Conservation (phyloP, 2,113 vertebrate genomes). For the Morone chrysops region DNA sequence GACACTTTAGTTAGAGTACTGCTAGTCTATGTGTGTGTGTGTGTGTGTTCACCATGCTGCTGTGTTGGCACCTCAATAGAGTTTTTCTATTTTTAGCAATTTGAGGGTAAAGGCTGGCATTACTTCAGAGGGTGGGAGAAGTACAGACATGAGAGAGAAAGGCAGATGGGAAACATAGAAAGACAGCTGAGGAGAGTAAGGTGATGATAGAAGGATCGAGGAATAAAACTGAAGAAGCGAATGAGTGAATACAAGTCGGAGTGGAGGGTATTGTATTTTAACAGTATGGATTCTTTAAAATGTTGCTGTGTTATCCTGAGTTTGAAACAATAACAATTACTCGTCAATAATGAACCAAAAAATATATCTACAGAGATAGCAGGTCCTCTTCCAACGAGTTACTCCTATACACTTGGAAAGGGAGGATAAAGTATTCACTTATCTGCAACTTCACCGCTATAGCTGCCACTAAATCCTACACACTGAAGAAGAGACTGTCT, state of each 20-base stretch:
- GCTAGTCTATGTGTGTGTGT: too few relatives aligned
- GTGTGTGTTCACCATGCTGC: not conserved
- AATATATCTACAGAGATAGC: too few relatives aligned
- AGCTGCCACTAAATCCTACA: too few relatives aligned
- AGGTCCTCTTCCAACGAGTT: too few relatives aligned
- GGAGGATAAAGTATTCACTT: too few relatives aligned
- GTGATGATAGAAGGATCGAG: not conserved
- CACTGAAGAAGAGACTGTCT: too few relatives aligned
- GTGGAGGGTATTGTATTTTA: not conserved
- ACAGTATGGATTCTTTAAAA: too few relatives aligned
- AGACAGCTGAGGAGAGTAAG: not conserved
- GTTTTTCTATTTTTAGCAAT: constrained; percentile 13
- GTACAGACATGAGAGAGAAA: not conserved
- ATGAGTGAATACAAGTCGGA: not conserved
- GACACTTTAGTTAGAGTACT: not conserved
- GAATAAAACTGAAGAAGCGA: not conserved
- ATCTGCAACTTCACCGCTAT: too few relatives aligned
- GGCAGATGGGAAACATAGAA: constrained; percentile 11
- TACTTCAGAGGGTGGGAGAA: not conserved
- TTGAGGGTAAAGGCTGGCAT: not conserved
- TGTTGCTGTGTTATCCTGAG: too few relatives aligned
- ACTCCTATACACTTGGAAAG: too few relatives aligned
- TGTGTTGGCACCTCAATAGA: constrained; percentile 1
- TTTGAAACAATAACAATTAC: too few relatives aligned
- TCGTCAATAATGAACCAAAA: too few relatives aligned